Percentiles rank a stretch among this genome's conserved stretches.
These are phyloP conservation scores for Chloroclysta siterata DNA, from an alignment of 2,888 invertebrate species.

Conservation along the genomic window DNA sequence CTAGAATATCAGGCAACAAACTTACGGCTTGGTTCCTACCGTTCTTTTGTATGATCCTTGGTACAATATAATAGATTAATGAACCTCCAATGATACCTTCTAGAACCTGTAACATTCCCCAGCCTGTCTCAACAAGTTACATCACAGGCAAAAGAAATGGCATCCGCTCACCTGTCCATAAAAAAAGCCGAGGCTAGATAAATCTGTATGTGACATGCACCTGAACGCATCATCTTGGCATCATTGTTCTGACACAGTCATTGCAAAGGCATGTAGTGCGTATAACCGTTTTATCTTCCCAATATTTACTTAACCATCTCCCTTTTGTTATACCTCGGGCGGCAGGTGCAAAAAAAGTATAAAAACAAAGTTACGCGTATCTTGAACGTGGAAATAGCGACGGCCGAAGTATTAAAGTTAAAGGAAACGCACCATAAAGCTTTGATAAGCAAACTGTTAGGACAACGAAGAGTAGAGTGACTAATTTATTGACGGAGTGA, in stretches of 20 bases:
- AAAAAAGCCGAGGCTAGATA: slow-evolving; percentile 31
- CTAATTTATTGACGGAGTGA: slow-evolving; percentile 22
- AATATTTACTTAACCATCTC: slow-evolving; percentile 62
- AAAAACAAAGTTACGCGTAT: slow-evolving; percentile 57
- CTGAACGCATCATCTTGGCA: slow-evolving; percentile 61
- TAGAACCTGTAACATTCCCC: slow-evolving; percentile 13
- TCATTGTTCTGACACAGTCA: slow-evolving; percentile 74
- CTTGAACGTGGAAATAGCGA: slow-evolving; percentile 65
- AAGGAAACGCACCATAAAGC: slow-evolving; percentile 50
- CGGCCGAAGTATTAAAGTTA: slow-evolving; percentile 54
- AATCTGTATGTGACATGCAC: slow-evolving; percentile 59
- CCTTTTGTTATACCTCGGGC: slow-evolving; percentile 62
- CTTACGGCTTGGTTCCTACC: neutral
- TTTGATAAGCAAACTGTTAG: slow-evolving; percentile 50
- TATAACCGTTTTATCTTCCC: slow-evolving; percentile 56
- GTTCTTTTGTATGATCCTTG: too few species aligned
- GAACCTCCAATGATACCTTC: neutral
- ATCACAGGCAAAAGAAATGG: slow-evolving; percentile 20
- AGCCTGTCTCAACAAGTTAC: slow-evolving; percentile 24
- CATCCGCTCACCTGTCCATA: slow-evolving; percentile 45
- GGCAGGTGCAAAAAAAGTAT: slow-evolving; percentile 65
- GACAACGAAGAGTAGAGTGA: slow-evolving; percentile 32
- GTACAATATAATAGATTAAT: too few species aligned
- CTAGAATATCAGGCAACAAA: too few species aligned
- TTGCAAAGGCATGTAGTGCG: slow-evolving; percentile 58